A percentile compares a stretch with the other conserved stretches of the same genome.
Evolutionary conservation across 1,140 invertebrate genomes (phyloP).

Genomic region (Sycophaga agraensis): DNA sequence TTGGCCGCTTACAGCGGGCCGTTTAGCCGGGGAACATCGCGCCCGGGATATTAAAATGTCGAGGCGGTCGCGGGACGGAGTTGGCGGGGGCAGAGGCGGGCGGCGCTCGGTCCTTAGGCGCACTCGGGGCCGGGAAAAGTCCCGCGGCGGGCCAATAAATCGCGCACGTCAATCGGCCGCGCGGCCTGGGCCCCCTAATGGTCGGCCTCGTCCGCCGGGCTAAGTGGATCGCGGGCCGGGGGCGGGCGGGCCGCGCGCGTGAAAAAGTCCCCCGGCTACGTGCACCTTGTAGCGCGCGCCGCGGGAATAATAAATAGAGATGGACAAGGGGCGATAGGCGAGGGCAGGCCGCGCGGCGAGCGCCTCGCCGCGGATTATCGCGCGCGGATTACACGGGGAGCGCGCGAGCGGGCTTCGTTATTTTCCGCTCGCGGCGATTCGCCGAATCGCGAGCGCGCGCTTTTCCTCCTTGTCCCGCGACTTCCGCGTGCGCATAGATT

Average conservation of each 20-base stretch:
- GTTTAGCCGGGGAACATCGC: no score
- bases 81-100: no score
- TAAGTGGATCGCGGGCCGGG: no score
- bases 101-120: no score
- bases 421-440: not conserved
- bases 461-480: not conserved
- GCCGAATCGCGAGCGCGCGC: not conserved
- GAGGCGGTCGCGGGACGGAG: no score
- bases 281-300: slow-evolving; percentile 26
- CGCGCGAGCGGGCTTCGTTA: slow-evolving; percentile 3
- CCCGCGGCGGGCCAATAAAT: slow-evolving; percentile 15
- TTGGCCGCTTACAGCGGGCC: no score
- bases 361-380: slow-evolving; percentile 6
- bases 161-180: slow-evolving; percentile 8
- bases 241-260: not conserved
- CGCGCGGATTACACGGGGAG: not conserved
- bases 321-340: slow-evolving; percentile 44
- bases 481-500: no score
- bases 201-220: not conserved
- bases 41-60: no score
- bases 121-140: no score
- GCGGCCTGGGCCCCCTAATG: slow-evolving; percentile 1
- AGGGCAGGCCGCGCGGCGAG: no score
- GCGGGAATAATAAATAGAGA: slow-evolving; percentile 53
- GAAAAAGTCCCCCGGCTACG: slow-evolving; percentile 7